phyloP scores from a whole-genome alignment of 2,888 invertebrate genomes.

The Nesidiocoris tenuis region DNA sequence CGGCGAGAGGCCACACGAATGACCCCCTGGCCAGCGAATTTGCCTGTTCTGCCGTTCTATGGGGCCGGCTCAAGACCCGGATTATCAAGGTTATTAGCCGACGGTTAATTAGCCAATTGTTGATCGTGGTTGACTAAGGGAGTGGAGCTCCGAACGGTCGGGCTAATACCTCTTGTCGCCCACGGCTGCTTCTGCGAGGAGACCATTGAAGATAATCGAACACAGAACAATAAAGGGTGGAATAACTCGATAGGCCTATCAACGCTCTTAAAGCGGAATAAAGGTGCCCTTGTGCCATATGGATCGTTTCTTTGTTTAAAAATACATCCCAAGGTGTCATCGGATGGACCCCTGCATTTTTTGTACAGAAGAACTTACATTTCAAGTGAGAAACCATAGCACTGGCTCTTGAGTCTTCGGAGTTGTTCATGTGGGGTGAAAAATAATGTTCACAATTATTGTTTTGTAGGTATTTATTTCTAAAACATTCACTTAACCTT shows the following conservation, averaged over 20 bases:
- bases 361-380: no score
- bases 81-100: constrained; percentile 22
- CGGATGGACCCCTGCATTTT: no score
- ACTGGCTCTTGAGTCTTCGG: no score
- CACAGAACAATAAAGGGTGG: not conserved
- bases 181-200: not conserved
- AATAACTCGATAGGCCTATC: not conserved
- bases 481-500: no score
- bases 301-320: no score
- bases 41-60: not conserved
- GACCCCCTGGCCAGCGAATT: not conserved
- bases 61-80: not conserved
- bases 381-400: no score
- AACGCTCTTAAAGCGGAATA: no score
- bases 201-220: not conserved
- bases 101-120: constrained; percentile 27
- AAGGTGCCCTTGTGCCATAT: no score
- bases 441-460: no score
- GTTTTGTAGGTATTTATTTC: no score
- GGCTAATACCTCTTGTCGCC: not conserved
- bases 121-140: constrained; percentile 3
- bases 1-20: not conserved
- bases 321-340: no score
- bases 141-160: not conserved
- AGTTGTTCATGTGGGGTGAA: no score